Base-by-base conservation (phyloP, 2,113 vertebrate genomes). In the Rhagologus leucostigma region DNA sequence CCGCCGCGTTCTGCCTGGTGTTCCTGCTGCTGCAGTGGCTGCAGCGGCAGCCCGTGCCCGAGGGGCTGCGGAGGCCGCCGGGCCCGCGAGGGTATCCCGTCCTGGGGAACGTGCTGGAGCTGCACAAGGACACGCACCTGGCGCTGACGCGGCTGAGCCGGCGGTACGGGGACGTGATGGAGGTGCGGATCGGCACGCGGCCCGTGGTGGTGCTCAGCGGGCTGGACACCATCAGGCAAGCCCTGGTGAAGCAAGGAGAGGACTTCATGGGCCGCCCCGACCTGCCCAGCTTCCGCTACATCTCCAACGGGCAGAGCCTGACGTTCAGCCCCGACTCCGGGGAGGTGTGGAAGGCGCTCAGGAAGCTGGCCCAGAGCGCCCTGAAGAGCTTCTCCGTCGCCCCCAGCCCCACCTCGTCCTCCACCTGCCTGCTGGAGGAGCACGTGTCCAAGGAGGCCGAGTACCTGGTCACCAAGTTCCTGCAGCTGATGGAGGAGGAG, bases 141-240 rank as follows among this genome's bases (percentile, higher is more conserved):
- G 98, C 77, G 9, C 98, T 99, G 81, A 97, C 98, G 1, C 94
- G 60, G 70, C 98, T 99, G 98, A 98, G 98, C 74, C 96, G 98
- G 89, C 94, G 35, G 26, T 99, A 98, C 3, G 99, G 99, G 11
- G 95, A 98, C 0, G 96, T 99, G 62, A 97, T 98, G 95, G 97
- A 99, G 98, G 96, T 99, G 69, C 98, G 97, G 84, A 98, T 99
- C 0, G 99, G 99, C 87, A 97, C 81, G 60, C 98, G 98, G 1
- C 98, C 99, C 0, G 98, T 99, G 33, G 93, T 99, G n/a, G 99
- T 99, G 87, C 97, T 99, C 74, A 98, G 98, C 0, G 98, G 99
- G 57, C 92, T 80, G 41, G 98, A 99, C 24, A 98, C 98, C 32
- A 88, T 99, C 57, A 95, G 75, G 16, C 99, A 99, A 91, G 99